Percentiles rank a stretch among this genome's conserved stretches.
Evolutionary conservation across 2,888 invertebrate genomes (phyloP).

Genomic region (Polymixis flavicincta): DNA sequence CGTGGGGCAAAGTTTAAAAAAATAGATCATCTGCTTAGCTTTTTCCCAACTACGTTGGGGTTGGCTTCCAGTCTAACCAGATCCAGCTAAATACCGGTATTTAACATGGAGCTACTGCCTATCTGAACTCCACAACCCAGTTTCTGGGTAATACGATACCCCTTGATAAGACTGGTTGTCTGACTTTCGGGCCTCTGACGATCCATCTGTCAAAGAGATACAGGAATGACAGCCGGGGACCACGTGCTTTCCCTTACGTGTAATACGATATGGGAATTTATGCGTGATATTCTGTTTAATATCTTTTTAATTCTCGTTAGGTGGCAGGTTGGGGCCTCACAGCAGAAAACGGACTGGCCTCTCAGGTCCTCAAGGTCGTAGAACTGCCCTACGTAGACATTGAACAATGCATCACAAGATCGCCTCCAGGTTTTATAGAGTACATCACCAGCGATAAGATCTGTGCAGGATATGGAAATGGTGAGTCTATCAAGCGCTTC

Average conservation of each 20-base stretch:
- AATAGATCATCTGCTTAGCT: too few relatives aligned
- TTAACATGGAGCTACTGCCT: background rate
- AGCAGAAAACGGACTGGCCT: slow-evolving; percentile 64
- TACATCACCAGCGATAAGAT: slow-evolving; percentile 78
- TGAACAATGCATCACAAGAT: slow-evolving; percentile 64
- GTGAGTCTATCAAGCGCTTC: slow-evolving; percentile 57
- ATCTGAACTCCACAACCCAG: background rate
- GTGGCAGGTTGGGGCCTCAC: slow-evolving; percentile 78
- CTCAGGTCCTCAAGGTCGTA: slow-evolving; percentile 70
- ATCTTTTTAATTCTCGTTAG: slow-evolving; percentile 34
- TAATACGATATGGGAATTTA: background rate
- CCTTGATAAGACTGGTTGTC: too few relatives aligned
- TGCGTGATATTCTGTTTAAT: background rate
- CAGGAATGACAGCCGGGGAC: too few relatives aligned
- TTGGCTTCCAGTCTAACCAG: background rate
- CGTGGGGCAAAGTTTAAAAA: too few relatives aligned
- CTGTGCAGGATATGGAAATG: slow-evolving; percentile 75
- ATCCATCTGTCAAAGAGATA: too few relatives aligned
- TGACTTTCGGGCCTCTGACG: too few relatives aligned
- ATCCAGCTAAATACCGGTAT: background rate
- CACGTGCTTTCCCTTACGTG: too few relatives aligned
- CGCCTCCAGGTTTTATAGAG: slow-evolving; percentile 69
- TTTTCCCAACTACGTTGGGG: background rate
- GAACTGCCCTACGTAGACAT: slow-evolving; percentile 73
- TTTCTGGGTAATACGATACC: background rate